Evolutionary conservation across 2,113 vertebrate genomes (phyloP).

Genomic region (Saimiri boliviensis): DNA sequence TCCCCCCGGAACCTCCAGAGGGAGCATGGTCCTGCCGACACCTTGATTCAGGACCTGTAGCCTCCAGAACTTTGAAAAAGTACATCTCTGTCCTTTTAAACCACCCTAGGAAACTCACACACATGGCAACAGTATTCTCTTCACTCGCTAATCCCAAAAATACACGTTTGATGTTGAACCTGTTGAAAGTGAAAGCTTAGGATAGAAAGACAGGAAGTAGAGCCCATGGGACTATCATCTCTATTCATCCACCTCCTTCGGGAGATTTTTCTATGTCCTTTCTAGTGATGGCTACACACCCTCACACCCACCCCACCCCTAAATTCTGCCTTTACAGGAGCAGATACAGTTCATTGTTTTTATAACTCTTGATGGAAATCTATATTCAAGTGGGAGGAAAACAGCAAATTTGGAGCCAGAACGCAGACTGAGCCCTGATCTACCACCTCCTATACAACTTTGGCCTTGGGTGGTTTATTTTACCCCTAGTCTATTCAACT

Average conservation of each 20-base stretch:
- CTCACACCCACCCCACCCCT: neutral
- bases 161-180: neutral
- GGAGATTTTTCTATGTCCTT: neutral
- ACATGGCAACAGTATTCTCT: neutral
- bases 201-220: neutral
- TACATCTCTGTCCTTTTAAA: neutral
- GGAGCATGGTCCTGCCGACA: rapidly evolving
- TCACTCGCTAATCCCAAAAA: neutral
- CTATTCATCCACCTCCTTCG: neutral
- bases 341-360: neutral
- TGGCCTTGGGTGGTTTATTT: neutral
- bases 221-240: neutral
- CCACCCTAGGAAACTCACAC: neutral
- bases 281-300: neutral
- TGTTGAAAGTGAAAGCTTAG: neutral
- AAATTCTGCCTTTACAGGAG: neutral
- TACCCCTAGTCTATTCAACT: neutral
- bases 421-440: neutral
- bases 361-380: neutral
- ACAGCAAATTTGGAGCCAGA: neutral
- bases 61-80: neutral
- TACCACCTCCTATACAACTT: neutral
- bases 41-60: neutral
- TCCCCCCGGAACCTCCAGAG: neutral
- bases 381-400: neutral